Percentiles rank a stretch among this genome's conserved stretches.
These are phyloP conservation scores for Eristalis tenax DNA, from an alignment of 2,888 invertebrate genomes.

Conservation along the genomic window DNA sequence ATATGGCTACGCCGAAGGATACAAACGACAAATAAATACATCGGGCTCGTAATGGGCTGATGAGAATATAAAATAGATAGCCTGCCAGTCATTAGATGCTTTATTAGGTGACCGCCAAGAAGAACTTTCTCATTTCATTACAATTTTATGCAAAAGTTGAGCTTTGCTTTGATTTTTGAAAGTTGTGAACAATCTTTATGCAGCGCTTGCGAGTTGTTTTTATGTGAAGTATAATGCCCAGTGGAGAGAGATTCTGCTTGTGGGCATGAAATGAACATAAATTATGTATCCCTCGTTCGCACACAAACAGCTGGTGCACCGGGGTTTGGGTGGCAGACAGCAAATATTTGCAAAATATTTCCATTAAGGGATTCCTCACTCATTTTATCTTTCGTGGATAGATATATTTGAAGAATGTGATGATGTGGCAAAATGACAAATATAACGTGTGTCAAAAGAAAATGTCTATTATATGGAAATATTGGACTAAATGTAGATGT, in stretches of 20 bases:
- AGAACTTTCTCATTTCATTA: conserved; percentile 30
- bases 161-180: conserved; percentile 10
- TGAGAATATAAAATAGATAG: conserved; percentile 3
- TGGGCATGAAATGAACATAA: conserved; percentile 21
- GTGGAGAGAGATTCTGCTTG: conserved; percentile 12
- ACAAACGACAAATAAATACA: conserved; percentile 23
- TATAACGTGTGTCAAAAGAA: conserved; percentile 4
- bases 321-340: not conserved
- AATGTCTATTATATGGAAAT: not conserved
- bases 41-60: conserved; percentile 2
- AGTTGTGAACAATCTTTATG: conserved; percentile 27
- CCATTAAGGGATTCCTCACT: conserved; percentile 57
- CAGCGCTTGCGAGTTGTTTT: conserved; percentile 18
- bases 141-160: conserved; percentile 37
- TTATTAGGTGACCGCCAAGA: conserved; percentile 24
- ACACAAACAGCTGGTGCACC: not conserved
- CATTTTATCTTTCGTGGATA: conserved; percentile 51
- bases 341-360: conserved; percentile 61
- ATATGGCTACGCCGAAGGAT: not conserved
- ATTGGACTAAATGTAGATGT: not conserved
- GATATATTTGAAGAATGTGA: conserved; percentile 60
- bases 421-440: conserved; percentile 61
- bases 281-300: conserved; percentile 2
- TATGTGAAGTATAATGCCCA: conserved; percentile 12
- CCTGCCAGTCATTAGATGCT: conserved; percentile 21